Evolutionary conservation across 2,888 invertebrate genomes (phyloP), one percentile per base, ranked within the genome.

Genomic region (Troides aeacus): DNA sequence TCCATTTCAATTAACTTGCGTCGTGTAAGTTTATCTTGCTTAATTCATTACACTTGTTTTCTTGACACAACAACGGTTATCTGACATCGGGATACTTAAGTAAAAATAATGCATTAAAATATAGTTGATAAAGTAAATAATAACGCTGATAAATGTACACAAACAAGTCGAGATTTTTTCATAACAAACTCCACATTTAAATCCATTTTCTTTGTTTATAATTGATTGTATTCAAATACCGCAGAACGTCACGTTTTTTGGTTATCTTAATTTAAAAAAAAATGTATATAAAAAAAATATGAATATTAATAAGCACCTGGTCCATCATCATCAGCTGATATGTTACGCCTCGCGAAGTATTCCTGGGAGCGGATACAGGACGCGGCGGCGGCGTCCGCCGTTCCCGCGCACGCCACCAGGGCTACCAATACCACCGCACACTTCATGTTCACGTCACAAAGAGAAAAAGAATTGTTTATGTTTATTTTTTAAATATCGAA

Each of bases 291-390:
- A n/a, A 53, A 6, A 53, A 53, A n/a, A 18, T 58, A n/a, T 23
- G 12, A n/a, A 24, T 42, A 58, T 18, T 69, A 70, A 71, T 77
- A 78, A 86, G 84, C 87, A 92, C 92, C 92, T 92, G 92, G 86
- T 81, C 84, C 84, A 71, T 85, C 81, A 80, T 89, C 89, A 82
- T 91, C 91, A 90, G 91, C 92, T 90, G 92, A 86, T 83, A 84
- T 83, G 80, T 92, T 91, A 83, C 90, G 88, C 75, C 88, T 86
- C 74, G 81, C 74, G 82, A 92, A 89, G 87, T 88, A 90, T 77
- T 86, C 85, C 74, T 87, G 84, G 68, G 89, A 77, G 61, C 78
- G 79, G 72, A 82, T 79, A 78, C 92, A 92, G 72, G 89, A 82
- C 72, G 83, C 78, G 66, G 82, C 78, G n/a, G 86, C 88, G 69